phyloP scores from a whole-genome alignment of 2,113 vertebrate species.

The Sterrhoptilus dennistouni region DNA sequence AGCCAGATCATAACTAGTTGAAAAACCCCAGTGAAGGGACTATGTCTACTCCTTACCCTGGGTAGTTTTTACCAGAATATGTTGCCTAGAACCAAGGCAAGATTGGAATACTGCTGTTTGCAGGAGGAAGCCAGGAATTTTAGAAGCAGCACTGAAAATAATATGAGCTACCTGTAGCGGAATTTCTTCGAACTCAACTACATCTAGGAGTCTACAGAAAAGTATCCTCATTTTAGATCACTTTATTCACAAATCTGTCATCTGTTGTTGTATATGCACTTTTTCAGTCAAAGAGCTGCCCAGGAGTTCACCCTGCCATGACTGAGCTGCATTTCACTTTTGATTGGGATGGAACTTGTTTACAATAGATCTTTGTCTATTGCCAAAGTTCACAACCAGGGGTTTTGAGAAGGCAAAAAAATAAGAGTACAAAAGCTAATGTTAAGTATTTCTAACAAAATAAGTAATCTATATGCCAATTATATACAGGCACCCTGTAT shows the following conservation, averaged over 20 bases:
- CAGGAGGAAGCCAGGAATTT: background rate
- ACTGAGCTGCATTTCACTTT: background rate
- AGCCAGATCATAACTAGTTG: background rate
- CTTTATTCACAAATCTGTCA: background rate
- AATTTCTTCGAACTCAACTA: background rate
- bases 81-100: background rate
- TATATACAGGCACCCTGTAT: background rate
- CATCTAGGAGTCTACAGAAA: background rate
- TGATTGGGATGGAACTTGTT: background rate
- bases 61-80: background rate
- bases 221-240: background rate
- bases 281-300: background rate
- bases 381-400: background rate
- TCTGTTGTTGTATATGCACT: background rate
- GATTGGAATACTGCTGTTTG: background rate
- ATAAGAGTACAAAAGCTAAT: background rate
- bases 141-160: background rate
- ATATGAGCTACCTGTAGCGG: background rate
- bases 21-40: background rate
- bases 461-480: background rate
- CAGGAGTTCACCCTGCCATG: background rate
- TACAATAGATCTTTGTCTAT: background rate
- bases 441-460: constrained; percentile 9
- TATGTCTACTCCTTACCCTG: background rate
- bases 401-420: background rate